phyloP scores from a whole-genome alignment of 2,888 invertebrate genomes.

The Mactromeris polynyma region DNA sequence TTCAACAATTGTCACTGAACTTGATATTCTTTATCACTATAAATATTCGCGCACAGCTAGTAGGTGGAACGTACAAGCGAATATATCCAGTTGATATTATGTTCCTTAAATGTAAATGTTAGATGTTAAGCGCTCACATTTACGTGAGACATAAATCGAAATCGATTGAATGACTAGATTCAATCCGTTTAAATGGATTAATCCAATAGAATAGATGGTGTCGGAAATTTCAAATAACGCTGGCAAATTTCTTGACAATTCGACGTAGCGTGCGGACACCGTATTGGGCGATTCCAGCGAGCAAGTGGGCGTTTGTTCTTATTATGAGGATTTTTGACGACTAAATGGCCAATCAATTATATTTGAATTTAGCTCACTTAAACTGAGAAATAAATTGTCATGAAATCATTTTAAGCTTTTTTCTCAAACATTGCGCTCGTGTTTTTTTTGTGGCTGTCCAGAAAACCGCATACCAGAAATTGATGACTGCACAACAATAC shows the following conservation, averaged over 20 bases:
- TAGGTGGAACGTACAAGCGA: neutral
- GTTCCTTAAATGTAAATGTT: neutral
- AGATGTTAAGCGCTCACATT: neutral
- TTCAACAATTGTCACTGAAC: neutral
- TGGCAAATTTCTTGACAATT: neutral
- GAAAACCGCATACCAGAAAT: too few relatives aligned
- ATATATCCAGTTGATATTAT: neutral
- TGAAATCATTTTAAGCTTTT: neutral
- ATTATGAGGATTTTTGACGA: neutral
- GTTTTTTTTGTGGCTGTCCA: too few relatives aligned
- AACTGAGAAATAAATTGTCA: neutral
- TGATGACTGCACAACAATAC: too few relatives aligned
- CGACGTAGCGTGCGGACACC: neutral
- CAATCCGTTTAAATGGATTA: neutral
- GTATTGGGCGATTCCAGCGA: constrained; percentile 9
- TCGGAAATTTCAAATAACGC: neutral
- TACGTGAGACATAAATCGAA: neutral
- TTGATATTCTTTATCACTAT: neutral
- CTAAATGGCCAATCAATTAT: neutral
- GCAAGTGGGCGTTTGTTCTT: neutral
- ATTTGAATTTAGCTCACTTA: neutral
- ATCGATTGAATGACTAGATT: neutral
- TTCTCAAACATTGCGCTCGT: too few relatives aligned
- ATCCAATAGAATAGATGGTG: neutral
- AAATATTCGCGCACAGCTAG: neutral